A percentile compares a stretch with the other conserved stretches of the same genome.
phyloP scores from a whole-genome alignment of 2,113 vertebrate species.

The Axis porcinus region DNA sequence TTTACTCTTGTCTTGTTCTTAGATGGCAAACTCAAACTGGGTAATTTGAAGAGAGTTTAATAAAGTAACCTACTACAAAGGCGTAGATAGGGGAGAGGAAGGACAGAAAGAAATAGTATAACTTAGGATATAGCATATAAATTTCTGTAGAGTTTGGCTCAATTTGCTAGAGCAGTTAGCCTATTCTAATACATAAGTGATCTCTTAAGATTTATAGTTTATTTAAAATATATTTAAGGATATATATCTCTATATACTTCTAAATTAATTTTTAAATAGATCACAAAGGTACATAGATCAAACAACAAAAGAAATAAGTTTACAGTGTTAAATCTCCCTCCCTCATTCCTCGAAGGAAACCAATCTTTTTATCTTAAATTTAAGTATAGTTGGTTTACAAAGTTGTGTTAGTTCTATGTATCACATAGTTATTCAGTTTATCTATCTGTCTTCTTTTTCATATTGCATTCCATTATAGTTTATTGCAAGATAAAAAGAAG shows the following conservation, averaged over 20 bases:
- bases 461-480: not conserved
- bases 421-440: not conserved
- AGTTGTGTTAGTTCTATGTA: not conserved
- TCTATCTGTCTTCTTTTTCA: not conserved
- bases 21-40: not conserved
- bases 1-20: not conserved
- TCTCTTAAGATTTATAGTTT: not conserved
- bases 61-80: not conserved
- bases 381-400: not conserved
- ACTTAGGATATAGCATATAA: not conserved
- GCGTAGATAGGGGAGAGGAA: not conserved
- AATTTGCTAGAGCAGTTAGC: not conserved
- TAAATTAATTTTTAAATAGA: not conserved
- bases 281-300: not conserved
- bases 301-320: not conserved
- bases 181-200: not conserved
- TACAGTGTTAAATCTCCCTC: not conserved
- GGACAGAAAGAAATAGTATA: not conserved
- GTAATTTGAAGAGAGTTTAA: not conserved
- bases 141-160: not conserved
- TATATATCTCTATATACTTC: not conserved
- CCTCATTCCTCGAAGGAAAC: not conserved
- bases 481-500: not conserved
- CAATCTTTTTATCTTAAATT: not conserved
- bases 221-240: not conserved